phyloP scores from a whole-genome alignment of 2,888 invertebrate species.

The Phaonia tiefii region DNA sequence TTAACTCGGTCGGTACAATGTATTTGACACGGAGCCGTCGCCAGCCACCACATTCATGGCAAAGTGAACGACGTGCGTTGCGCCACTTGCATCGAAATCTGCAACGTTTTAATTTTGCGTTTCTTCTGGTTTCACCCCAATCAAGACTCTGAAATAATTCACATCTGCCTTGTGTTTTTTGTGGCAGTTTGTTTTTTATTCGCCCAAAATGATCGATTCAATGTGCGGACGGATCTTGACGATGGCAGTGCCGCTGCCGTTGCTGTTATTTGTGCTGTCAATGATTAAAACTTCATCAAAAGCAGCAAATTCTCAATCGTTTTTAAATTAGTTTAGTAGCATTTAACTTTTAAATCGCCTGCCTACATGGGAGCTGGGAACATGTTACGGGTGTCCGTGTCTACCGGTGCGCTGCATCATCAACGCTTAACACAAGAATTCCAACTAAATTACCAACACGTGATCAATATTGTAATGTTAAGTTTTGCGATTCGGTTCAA shows the following conservation, averaged over 20 bases:
- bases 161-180: slow-evolving; percentile 25
- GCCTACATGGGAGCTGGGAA: neutral
- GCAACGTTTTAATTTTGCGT: slow-evolving; percentile 28
- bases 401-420: slow-evolving; percentile 65
- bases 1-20: slow-evolving; percentile 58
- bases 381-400: slow-evolving; percentile 67
- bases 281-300: slow-evolving; percentile 69
- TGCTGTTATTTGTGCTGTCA: slow-evolving; percentile 37
- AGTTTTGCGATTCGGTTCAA: too few species aligned
- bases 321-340: slow-evolving; percentile 79
- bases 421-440: slow-evolving; percentile 37
- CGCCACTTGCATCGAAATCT: slow-evolving; percentile 2
- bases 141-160: neutral
- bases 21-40: slow-evolving; percentile 10
- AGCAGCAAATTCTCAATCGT: slow-evolving; percentile 75
- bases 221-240: too few species aligned
- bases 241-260: too few species aligned
- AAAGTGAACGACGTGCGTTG: neutral
- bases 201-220: neutral
- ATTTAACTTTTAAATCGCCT: slow-evolving; percentile 72
- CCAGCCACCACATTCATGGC: neutral
- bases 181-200: slow-evolving; percentile 6
- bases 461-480: slow-evolving; percentile 69
- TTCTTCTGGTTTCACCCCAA: too few species aligned
- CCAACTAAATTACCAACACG: slow-evolving; percentile 74